phyloP scores from a whole-genome alignment of 53 echinoderm and acorn worm species.

The Holothuria scabra region DNA sequence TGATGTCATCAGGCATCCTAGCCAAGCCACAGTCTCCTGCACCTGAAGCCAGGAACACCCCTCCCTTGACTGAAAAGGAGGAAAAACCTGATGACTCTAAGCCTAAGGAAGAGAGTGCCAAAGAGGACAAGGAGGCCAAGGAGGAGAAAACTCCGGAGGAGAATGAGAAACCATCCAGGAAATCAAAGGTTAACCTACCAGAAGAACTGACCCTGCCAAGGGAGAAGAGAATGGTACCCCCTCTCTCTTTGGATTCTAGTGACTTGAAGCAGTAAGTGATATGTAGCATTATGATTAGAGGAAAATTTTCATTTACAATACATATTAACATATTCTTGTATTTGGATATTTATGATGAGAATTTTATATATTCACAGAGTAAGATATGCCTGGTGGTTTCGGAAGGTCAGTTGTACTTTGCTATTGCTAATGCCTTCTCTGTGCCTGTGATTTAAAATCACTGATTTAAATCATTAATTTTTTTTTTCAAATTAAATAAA shows the following conservation, averaged over 20 bases:
- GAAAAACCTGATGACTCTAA: slow-evolving; percentile 45
- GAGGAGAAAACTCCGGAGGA: slow-evolving; percentile 1
- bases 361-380: too few relatives aligned
- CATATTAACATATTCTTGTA: too few relatives aligned
- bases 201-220: slow-evolving; percentile 19
- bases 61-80: slow-evolving; percentile 41
- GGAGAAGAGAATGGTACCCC: slow-evolving; percentile 15
- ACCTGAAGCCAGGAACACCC: slow-evolving; percentile 25
- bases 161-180: not conserved
- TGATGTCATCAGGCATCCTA: slow-evolving; percentile 76
- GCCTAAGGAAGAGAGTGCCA: slow-evolving; percentile 14
- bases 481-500: too few relatives aligned
- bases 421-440: too few relatives aligned
- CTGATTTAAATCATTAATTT: too few relatives aligned
- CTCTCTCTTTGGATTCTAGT: slow-evolving; percentile 5
- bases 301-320: too few relatives aligned
- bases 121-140: slow-evolving; percentile 2
- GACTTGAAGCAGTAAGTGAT: slow-evolving; percentile 30
- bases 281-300: too few relatives aligned
- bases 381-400: too few relatives aligned
- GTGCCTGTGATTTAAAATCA: too few relatives aligned
- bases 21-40: slow-evolving; percentile 70
- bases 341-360: too few relatives aligned
- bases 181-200: slow-evolving; percentile 7
- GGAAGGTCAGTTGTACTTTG: too few relatives aligned